phyloP scores from a whole-genome alignment of 2,113 vertebrate genomes.

The Scortum barcoo region DNA sequence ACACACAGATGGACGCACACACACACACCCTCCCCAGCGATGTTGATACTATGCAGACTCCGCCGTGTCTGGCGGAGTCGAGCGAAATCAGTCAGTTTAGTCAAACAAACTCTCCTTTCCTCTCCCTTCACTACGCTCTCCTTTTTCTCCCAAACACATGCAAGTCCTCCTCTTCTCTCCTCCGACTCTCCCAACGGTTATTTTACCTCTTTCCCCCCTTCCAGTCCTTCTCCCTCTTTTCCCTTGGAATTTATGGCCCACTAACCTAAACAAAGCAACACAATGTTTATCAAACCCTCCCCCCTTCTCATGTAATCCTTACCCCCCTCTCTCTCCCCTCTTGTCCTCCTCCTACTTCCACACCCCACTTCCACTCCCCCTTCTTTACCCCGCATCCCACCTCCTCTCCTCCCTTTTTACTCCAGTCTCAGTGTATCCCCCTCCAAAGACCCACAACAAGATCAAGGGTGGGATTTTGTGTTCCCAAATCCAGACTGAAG shows the following conservation, averaged over 20 bases:
- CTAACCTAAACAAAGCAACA: slow-evolving; percentile 77
- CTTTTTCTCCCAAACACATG: too few relatives aligned
- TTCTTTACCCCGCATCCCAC: not conserved
- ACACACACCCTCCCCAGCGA: slow-evolving; percentile 6
- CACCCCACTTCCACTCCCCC: not conserved
- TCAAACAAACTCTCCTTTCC: slow-evolving; percentile 50
- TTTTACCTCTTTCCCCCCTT: slow-evolving; percentile 37
- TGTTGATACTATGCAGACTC: slow-evolving; percentile 66
- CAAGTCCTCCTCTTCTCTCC: not conserved
- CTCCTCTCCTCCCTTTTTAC: slow-evolving; percentile 37
- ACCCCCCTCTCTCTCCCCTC: not conserved
- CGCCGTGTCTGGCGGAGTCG: slow-evolving; percentile 57
- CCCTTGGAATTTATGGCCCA: slow-evolving; percentile 77
- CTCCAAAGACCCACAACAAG: slow-evolving; percentile 46
- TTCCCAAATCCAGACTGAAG: slow-evolving; percentile 59
- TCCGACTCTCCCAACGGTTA: slow-evolving; percentile 30
- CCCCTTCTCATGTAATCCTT: slow-evolving; percentile 49
- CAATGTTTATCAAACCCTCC: slow-evolving; percentile 70
- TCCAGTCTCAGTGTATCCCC: slow-evolving; percentile 52
- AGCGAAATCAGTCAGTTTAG: slow-evolving; percentile 54
- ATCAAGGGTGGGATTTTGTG: slow-evolving; percentile 59
- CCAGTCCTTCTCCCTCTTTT: slow-evolving; percentile 4
- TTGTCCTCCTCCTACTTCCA: not conserved
- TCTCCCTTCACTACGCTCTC: not conserved
- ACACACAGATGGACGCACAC: not conserved